Evolutionary conservation across 2,888 invertebrate species (phyloP).

Genomic region (Lasioglossum calceatum): DNA sequence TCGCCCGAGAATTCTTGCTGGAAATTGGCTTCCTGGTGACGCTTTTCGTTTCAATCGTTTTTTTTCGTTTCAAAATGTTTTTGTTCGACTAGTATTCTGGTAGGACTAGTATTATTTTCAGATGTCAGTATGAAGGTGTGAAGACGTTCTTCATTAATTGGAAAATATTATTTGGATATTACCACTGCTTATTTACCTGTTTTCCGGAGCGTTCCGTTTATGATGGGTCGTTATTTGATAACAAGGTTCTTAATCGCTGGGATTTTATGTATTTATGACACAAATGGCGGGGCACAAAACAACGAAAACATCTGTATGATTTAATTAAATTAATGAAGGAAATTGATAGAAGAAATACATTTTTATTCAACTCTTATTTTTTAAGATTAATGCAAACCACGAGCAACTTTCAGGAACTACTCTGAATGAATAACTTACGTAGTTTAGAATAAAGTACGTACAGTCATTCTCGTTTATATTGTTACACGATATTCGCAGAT

Average conservation of each 20-base stretch:
- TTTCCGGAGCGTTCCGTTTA: background rate
- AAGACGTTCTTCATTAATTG: background rate
- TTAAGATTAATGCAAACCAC: background rate
- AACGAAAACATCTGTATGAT: background rate
- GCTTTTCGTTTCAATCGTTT: too few species aligned
- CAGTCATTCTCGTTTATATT: background rate
- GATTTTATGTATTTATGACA: background rate
- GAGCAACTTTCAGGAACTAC: too few species aligned
- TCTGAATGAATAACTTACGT: background rate
- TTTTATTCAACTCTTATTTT: background rate
- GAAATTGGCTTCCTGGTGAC: too few species aligned
- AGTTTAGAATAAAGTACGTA: background rate
- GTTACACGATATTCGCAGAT: background rate
- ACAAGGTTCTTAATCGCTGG: background rate
- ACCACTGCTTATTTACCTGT: background rate
- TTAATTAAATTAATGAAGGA: background rate
- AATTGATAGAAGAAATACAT: background rate
- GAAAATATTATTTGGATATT: background rate
- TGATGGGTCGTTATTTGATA: background rate
- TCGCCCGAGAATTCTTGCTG: background rate
- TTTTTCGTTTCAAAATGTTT: too few species aligned
- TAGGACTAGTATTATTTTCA: background rate
- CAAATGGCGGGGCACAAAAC: background rate
- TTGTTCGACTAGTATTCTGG: background rate
- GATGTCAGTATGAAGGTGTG: accelerated